phyloP scores from a whole-genome alignment of 2,888 invertebrate species.

The Parapristionchus giblindavisi region DNA sequence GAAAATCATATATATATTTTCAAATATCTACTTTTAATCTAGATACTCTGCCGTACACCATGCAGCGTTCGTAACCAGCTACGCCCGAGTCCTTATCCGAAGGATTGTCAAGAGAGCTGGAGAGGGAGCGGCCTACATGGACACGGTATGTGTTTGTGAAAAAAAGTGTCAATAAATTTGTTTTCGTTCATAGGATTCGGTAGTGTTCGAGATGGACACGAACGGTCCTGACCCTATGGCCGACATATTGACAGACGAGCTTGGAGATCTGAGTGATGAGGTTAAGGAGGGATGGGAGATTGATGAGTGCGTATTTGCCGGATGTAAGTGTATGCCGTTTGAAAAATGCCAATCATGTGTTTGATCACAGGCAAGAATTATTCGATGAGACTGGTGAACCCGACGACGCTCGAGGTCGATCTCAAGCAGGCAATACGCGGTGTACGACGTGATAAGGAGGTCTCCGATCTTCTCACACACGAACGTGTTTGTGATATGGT shows the following conservation, averaged over 20 bases:
- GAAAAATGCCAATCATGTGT: too few species aligned
- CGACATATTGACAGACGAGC: background rate
- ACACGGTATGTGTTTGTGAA: background rate
- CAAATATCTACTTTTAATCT: background rate
- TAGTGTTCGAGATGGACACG: background rate
- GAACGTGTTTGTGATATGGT: background rate
- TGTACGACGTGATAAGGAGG: background rate
- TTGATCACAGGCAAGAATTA: constrained; percentile 26
- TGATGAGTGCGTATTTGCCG: background rate
- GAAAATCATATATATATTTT: background rate
- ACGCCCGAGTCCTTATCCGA: background rate
- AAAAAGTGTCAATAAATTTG: too few species aligned
- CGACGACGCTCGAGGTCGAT: background rate
- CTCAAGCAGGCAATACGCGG: background rate
- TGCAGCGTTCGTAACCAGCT: background rate
- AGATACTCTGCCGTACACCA: background rate
- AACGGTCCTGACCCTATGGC: background rate
- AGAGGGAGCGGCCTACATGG: background rate
- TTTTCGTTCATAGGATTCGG: background rate
- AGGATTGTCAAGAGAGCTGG: background rate
- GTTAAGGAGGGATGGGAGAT: background rate
- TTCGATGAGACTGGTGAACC: constrained; percentile 10
- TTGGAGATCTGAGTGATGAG: background rate
- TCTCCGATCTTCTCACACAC: background rate
- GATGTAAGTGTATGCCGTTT: too few species aligned